Conservation (phyloP, 2,888 invertebrate genomes). For the Netelia melanura region DNA sequence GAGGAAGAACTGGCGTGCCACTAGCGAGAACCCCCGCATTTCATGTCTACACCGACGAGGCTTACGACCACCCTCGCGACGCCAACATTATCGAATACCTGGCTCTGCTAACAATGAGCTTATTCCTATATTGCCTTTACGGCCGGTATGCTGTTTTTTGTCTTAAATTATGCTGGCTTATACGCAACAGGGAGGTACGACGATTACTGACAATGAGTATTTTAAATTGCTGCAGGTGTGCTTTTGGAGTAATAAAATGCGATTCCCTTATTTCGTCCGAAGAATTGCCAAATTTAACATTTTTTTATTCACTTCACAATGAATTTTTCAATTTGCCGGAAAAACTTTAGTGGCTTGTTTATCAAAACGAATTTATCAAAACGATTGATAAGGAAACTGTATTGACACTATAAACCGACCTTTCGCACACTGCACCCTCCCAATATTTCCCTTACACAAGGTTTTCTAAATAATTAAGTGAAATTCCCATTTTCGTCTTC, state of each 20-base stretch:
- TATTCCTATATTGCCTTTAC: constrained; percentile 1
- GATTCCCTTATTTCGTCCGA: neutral
- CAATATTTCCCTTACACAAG: too few species aligned
- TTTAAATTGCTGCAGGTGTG: neutral
- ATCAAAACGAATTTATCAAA: too few species aligned
- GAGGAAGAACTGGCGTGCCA: constrained; percentile 81
- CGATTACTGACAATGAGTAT: neutral
- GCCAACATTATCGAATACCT: constrained; percentile 74
- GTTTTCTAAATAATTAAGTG: too few species aligned
- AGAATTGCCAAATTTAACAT: neutral
- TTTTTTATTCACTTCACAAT: too few species aligned
- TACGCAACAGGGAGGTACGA: neutral
- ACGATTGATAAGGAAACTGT: too few species aligned
- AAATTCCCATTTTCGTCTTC: too few species aligned
- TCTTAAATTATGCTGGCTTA: neutral
- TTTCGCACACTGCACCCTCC: too few species aligned
- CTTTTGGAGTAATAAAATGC: neutral
- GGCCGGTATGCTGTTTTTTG: neutral
- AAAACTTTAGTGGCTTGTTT: too few species aligned
- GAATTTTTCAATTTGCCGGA: too few species aligned
- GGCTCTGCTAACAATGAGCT: constrained; percentile 36
- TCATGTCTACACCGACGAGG: constrained; percentile 59
- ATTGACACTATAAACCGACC: too few species aligned
- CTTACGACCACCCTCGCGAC: constrained; percentile 73
- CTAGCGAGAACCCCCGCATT: constrained; percentile 72